Percentiles rank a stretch among this genome's conserved stretches.
phyloP scores from a whole-genome alignment of 2,797 vertebrate genomes.

The Cetoscarus ocellatus region DNA sequence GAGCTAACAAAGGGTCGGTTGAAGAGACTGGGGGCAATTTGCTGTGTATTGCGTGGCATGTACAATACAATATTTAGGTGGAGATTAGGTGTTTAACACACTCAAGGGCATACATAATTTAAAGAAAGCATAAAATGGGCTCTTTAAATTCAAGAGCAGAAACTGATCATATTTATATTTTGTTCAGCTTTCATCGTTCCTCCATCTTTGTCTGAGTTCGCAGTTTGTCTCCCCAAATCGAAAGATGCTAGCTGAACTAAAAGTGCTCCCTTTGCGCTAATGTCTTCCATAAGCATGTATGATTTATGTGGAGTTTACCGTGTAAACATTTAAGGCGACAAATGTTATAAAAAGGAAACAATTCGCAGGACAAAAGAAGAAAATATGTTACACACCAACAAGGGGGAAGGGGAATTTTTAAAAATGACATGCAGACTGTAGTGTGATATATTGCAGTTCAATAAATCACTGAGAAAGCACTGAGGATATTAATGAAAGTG shows the following conservation, averaged over 20 bases:
- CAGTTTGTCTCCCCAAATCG: constrained; percentile 62
- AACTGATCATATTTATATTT: constrained; percentile 58
- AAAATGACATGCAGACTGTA: constrained; percentile 18
- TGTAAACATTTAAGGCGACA: constrained; percentile 7
- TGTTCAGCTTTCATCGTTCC: constrained; percentile 16
- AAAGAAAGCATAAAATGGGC: too few relatives aligned
- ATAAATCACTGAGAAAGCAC: constrained; percentile 75
- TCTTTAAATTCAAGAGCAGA: constrained; percentile 31
- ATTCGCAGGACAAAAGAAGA: constrained; percentile 5
- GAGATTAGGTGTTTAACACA: too few relatives aligned
- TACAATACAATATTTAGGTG: too few relatives aligned
- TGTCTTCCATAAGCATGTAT: neutral
- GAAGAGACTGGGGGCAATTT: neutral
- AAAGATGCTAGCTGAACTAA: constrained; percentile 35
- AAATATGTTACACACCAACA: constrained; percentile 23
- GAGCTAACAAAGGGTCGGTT: too few relatives aligned
- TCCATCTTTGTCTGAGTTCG: constrained; percentile 52
- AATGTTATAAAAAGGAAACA: constrained; percentile 2
- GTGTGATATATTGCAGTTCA: constrained; percentile 54
- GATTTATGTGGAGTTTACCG: constrained; percentile 23
- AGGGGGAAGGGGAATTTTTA: constrained; percentile 20
- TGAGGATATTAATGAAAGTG: constrained; percentile 78
- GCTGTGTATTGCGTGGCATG: too few relatives aligned
- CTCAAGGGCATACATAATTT: too few relatives aligned
- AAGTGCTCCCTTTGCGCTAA: constrained; percentile 35